Base-by-base conservation (phyloP, 2,797 vertebrate species). In the Poecilia picta region DNA sequence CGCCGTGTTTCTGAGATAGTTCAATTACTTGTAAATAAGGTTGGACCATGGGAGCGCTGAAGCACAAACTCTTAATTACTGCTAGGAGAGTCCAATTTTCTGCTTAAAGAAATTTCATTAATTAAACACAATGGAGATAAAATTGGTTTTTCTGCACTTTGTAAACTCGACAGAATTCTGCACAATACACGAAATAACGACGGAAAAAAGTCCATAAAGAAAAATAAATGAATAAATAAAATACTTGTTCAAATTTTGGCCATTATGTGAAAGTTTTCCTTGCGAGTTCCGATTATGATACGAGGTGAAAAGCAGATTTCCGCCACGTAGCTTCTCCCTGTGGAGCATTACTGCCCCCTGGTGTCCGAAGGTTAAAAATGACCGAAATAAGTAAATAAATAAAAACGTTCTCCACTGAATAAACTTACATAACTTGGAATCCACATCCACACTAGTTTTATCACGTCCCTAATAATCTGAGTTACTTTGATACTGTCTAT, bases 271-370 rank as follows among this genome's bases (percentile, higher is more conserved):
- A 83, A n/a, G 20, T 59, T 84, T 20, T 66, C 2, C 15, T 6
- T 39, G 74, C 47, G 39, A 85, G 57, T 25, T 47, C 23, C 8
- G 41, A 45, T 45, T 45, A 36, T 25, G 47, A 33, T n/a, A 64
- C 39, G 0, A 76, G 36, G 73, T 1, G 81, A 55, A 81, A 51
- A 16, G 36, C 36, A 23, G 47, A 41, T 46, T 47, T 15, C 36
- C 45, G 12, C 18, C 36, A 31, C 28, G 4, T 5, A 12, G 57
- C 31, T 20, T 28, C 59, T 64, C 31, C 3, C 55, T 70, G 62
- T 81, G 81, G 83, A 86, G 16, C 90, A 84, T 88, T n/a, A 92
- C 83, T 91, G 89, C n/a, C 91, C 90, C 91, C 93, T 93, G 79
- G 89, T 91, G 94, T 77, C 46, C 18, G 2, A 53, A 10, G n/a